A percentile compares a stretch with the other conserved stretches of the same genome.
These are phyloP conservation scores for Spea hammondii DNA, from an alignment of 2,797 vertebrate species.

Conservation along the genomic window DNA sequence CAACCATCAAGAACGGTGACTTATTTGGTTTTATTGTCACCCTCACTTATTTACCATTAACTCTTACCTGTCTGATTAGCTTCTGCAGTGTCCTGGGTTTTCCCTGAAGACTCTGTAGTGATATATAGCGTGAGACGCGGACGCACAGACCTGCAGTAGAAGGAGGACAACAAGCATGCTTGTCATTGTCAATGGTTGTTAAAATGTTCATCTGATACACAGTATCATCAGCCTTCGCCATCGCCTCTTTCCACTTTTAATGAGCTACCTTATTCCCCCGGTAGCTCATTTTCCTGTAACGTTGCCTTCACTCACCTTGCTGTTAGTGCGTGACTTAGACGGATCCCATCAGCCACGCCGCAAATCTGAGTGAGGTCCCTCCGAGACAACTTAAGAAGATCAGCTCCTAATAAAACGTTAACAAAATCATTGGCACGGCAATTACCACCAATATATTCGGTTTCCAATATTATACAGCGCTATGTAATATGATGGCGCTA, in stretches of 20 bases:
- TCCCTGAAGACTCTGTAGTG: slow-evolving; percentile 40
- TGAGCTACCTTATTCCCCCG: too few relatives aligned
- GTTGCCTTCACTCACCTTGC: slow-evolving; percentile 68
- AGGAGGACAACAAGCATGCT: neutral
- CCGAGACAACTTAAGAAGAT: slow-evolving; percentile 78
- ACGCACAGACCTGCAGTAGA: slow-evolving; percentile 40
- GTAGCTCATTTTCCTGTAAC: neutral
- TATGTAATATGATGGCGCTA: too few relatives aligned
- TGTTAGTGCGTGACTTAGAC: slow-evolving; percentile 79
- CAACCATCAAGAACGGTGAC: too few relatives aligned
- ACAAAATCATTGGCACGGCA: neutral
- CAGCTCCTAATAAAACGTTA: slow-evolving; percentile 64
- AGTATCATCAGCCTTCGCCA: too few relatives aligned
- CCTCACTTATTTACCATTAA: neutral
- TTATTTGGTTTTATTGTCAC: neutral
- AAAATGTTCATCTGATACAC: too few relatives aligned
- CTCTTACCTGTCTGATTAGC: slow-evolving; percentile 45
- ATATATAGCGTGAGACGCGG: slow-evolving; percentile 54
- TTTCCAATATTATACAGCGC: too few relatives aligned
- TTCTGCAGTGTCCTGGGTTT: slow-evolving; percentile 11
- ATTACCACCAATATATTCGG: neutral
- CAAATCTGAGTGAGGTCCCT: slow-evolving; percentile 88
- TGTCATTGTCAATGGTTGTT: neutral
- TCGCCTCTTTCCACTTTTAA: too few relatives aligned
- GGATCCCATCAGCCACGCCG: slow-evolving; percentile 79